phyloP scores from a whole-genome alignment of 1,140 invertebrate genomes.

The Eriocheir sinensis region DNA sequence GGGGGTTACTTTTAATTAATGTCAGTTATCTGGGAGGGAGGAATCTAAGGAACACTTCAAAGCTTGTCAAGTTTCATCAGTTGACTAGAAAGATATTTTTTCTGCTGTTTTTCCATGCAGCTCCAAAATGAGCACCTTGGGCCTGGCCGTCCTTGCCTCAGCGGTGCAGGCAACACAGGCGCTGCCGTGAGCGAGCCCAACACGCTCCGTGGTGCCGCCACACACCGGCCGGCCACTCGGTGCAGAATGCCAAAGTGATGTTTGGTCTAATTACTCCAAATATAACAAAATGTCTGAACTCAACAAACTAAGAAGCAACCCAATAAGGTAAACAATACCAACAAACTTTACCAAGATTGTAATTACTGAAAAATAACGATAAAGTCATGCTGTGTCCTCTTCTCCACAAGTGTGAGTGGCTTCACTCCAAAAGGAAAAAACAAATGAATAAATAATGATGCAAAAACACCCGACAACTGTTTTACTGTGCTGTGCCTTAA shows the following conservation, averaged over 20 bases:
- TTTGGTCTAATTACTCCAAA: background rate
- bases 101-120: background rate
- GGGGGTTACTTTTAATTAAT: background rate
- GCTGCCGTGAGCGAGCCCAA: no score
- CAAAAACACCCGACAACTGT: background rate
- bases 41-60: background rate
- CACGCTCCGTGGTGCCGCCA: background rate
- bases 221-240: background rate
- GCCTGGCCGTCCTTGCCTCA: background rate
- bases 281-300: background rate
- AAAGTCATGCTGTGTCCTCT: background rate
- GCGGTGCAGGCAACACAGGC: no score
- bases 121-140: background rate
- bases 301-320: background rate
- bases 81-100: no score
- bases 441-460: background rate
- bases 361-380: no score
- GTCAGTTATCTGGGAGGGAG: background rate
- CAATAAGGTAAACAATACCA: no score
- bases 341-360: background rate
- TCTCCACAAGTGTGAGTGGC: background rate
- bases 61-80: background rate
- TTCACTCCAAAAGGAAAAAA: conserved; percentile 6
- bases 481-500: background rate
- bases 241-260: background rate